Conservation (phyloP, 2,113 vertebrate species). For the Thamnophis sirtalis region DNA sequence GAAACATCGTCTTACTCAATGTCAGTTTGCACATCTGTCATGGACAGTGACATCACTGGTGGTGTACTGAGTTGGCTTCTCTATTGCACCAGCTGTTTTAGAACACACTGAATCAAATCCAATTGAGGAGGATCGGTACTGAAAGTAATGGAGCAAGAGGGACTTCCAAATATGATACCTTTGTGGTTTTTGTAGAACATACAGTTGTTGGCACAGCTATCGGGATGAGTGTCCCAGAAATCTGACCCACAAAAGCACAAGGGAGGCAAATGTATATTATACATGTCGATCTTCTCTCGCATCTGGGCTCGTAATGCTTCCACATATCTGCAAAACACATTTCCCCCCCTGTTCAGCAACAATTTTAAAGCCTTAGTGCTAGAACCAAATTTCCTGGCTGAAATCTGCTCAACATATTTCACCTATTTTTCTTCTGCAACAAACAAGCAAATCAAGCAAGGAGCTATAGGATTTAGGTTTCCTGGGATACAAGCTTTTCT, state of each 20-base stretch:
- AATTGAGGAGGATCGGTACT: not conserved
- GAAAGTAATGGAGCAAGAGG: fast-evolving
- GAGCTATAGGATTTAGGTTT: not conserved
- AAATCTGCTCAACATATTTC: not conserved
- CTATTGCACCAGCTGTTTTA: not conserved
- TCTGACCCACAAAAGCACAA: conserved; percentile 84
- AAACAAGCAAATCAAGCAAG: not conserved
- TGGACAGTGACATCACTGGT: not conserved
- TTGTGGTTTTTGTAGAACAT: conserved; percentile 88
- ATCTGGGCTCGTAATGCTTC: conserved; percentile 80
- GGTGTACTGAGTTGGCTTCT: not conserved
- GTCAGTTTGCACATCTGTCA: not conserved
- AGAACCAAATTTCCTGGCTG: not conserved
- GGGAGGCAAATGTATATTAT: conserved; percentile 74
- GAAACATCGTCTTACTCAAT: not conserved
- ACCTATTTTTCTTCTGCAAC: not conserved
- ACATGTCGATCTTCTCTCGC: conserved; percentile 74
- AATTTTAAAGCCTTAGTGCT: not conserved
- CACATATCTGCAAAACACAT: conserved; percentile 71
- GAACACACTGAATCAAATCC: not conserved
- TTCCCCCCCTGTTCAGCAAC: not conserved
- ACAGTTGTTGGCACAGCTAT: conserved; percentile 94
- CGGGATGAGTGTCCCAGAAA: conserved; percentile 91
- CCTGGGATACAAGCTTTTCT: not conserved
- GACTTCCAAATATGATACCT: conserved; percentile 64